phyloP scores from a whole-genome alignment of 2,797 vertebrate genomes.

The Hipposideros larvatus region DNA sequence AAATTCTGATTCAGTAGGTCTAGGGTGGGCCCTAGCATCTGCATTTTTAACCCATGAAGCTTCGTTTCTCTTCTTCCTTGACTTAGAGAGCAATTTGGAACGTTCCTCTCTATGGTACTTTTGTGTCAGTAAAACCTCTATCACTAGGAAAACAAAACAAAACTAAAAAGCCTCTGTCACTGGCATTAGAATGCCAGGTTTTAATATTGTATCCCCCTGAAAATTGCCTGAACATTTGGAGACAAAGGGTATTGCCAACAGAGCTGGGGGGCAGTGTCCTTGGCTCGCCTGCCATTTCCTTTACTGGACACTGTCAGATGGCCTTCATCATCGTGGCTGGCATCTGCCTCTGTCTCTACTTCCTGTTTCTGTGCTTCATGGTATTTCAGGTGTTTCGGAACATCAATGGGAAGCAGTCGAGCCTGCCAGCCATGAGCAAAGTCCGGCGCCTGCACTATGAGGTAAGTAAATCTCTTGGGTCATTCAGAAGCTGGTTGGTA shows the following conservation, averaged over 20 bases:
- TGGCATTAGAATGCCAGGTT: not conserved
- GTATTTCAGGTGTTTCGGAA: slow-evolving; percentile 99
- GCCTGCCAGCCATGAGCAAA: slow-evolving; percentile 96
- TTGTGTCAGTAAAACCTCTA: not conserved
- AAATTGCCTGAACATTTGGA: not conserved
- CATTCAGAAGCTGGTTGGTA: not conserved
- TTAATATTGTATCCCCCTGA: not conserved
- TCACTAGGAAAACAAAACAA: not conserved
- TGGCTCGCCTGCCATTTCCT: slow-evolving; percentile 69
- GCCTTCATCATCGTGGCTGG: slow-evolving; percentile 98
- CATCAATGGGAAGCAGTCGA: slow-evolving; percentile 96
- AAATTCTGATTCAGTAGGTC: not conserved
- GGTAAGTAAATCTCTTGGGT: slow-evolving; percentile 84
- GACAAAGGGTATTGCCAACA: not conserved
- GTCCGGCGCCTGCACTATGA: slow-evolving; percentile 97
- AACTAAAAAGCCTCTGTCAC: not conserved
- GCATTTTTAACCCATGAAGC: not conserved
- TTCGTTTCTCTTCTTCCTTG: not conserved
- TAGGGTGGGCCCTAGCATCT: not conserved
- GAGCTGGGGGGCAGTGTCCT: not conserved
- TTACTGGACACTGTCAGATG: slow-evolving; percentile 93
- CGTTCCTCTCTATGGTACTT: not conserved
- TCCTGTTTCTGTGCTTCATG: slow-evolving; percentile 99
- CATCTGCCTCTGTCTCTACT: slow-evolving; percentile 98
- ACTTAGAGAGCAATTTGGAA: not conserved